phyloP scores from a whole-genome alignment of 2,797 vertebrate species.

The Pristis pectinata region DNA sequence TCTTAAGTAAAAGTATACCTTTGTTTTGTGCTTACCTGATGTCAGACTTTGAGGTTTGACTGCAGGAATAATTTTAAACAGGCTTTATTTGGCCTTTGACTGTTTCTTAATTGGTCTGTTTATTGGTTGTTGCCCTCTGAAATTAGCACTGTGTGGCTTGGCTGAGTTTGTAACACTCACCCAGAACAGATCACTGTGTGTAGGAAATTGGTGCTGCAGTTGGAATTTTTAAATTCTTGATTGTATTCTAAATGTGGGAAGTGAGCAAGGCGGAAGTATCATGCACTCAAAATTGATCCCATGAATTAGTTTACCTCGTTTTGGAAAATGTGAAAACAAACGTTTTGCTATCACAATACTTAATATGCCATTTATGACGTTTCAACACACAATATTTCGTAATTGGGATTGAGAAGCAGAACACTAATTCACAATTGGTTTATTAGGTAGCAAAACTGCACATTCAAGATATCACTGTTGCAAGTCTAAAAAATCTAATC shows the following conservation, averaged over 20 bases:
- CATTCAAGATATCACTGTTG: not conserved
- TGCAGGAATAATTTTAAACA: no score
- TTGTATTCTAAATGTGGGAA: not conserved
- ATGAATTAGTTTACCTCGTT: not conserved
- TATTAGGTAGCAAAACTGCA: not conserved
- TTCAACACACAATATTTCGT: not conserved
- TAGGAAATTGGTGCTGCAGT: not conserved
- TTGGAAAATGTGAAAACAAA: not conserved
- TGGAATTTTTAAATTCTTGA: not conserved
- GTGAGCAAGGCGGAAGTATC: not conserved
- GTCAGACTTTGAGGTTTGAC: not conserved
- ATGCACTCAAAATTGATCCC: not conserved
- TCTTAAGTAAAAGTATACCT: no score
- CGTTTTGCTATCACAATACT: not conserved
- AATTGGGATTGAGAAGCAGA: not conserved
- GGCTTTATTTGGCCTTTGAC: not conserved
- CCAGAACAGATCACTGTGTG: not conserved
- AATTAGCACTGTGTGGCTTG: not conserved
- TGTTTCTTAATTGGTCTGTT: not conserved
- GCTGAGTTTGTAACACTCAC: slow-evolving; percentile 3
- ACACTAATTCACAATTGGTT: not conserved
- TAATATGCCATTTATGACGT: not conserved
- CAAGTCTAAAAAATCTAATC: not conserved
- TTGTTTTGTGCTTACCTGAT: not conserved
- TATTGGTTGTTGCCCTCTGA: not conserved